Evolutionary conservation across 2,113 vertebrate species (phyloP).

Genomic region (Spheniscus mendiculus): DNA sequence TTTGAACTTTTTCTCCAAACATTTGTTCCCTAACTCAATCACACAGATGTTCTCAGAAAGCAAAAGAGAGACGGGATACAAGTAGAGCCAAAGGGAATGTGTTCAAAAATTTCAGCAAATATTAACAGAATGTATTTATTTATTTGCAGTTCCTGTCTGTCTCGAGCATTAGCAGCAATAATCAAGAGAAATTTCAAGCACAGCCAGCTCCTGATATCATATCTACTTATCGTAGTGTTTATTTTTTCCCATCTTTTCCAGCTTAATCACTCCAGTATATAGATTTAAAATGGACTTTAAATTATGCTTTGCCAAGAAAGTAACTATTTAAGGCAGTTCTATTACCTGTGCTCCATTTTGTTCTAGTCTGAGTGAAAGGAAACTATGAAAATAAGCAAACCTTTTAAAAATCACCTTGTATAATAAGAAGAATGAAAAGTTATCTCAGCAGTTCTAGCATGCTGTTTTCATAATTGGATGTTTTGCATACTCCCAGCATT

Average conservation of each 20-base stretch:
- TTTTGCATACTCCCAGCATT: background rate
- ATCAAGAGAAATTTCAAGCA: conserved; percentile 35
- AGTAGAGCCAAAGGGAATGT: conserved; percentile 40
- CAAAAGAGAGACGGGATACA: background rate
- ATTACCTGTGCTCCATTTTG: background rate
- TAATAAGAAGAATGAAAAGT: background rate
- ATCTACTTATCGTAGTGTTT: conserved; percentile 44
- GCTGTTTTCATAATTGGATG: background rate
- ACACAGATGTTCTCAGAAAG: conserved; percentile 34
- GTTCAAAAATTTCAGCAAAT: conserved; percentile 59
- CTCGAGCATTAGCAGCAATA: conserved; percentile 20
- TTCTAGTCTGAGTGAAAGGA: background rate
- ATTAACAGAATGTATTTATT: conserved; percentile 56
- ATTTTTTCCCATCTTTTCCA: conserved; percentile 59
- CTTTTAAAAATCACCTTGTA: background rate
- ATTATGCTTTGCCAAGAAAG: background rate
- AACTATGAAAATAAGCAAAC: background rate
- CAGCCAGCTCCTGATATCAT: conserved; percentile 34
- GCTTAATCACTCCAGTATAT: background rate
- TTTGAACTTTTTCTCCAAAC: conserved; percentile 48
- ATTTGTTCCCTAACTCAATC: conserved; percentile 18
- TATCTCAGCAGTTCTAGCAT: background rate
- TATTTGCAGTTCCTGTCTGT: conserved; percentile 62
- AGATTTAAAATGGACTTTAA: background rate
- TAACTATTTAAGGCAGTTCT: background rate